Percentiles rank a stretch among this genome's conserved stretches.
These are phyloP conservation scores for Synanthedon andrenaeformis DNA, from an alignment of 2,888 invertebrate species.

Conservation along the genomic window DNA sequence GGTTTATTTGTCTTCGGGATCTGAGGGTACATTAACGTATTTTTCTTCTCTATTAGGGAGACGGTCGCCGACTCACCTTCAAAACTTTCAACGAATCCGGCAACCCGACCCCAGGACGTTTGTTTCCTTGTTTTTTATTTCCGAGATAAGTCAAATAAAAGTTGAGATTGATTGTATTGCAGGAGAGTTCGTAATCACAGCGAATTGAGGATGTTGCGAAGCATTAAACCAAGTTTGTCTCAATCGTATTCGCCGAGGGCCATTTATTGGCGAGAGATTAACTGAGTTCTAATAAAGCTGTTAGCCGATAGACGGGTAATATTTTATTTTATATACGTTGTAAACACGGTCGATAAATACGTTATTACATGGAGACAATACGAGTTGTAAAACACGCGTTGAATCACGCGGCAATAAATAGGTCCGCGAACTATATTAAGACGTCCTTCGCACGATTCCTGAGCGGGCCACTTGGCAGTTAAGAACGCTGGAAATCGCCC, in stretches of 20 bases:
- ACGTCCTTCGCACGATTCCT: conserved; percentile 60
- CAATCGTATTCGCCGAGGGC: conserved; percentile 25
- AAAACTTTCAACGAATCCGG: conserved; percentile 51
- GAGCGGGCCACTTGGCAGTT: conserved; percentile 24
- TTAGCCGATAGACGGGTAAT: conserved; percentile 13
- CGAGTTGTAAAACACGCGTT: conserved; percentile 28
- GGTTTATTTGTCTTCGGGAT: conserved; percentile 67
- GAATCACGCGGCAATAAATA: conserved; percentile 53
- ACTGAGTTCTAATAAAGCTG: conserved; percentile 13
- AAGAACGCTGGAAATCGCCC: conserved; percentile 49
- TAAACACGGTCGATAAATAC: conserved; percentile 16
- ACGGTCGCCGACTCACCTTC: conserved; percentile 61
- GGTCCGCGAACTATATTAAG: conserved; percentile 50
- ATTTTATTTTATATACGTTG: conserved; percentile 24
- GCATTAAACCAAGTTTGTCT: conserved; percentile 37
- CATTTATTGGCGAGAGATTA: conserved; percentile 16
- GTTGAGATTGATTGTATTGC: conserved; percentile 66
- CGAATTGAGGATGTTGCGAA: conserved; percentile 27
- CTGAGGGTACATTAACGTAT: conserved; percentile 69
- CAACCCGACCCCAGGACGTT: conserved; percentile 42
- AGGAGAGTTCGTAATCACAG: conserved; percentile 47
- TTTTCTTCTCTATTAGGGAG: conserved; percentile 68
- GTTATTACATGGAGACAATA: conserved; percentile 18
- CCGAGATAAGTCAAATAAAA: conserved; percentile 62
- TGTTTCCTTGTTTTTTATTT: conserved; percentile 62